Percentiles rank a stretch among this genome's conserved stretches.
phyloP scores from a whole-genome alignment of 2,888 invertebrate species.

The Lithophane ornitopus region DNA sequence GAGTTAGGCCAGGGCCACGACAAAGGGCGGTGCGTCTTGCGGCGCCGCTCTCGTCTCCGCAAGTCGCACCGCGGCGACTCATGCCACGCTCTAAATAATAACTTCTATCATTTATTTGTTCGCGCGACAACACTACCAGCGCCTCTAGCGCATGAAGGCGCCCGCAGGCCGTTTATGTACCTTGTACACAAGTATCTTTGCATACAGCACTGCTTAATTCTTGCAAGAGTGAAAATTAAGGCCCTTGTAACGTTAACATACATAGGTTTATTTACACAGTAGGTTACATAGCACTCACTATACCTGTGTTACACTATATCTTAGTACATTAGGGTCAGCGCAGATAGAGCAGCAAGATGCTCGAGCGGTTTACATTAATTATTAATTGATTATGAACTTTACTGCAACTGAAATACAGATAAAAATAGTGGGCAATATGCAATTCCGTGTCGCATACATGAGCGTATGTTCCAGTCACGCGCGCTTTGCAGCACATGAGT shows the following conservation, averaged over 20 bases:
- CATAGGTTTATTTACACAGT: conserved; percentile 48
- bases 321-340: neutral
- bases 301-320: neutral
- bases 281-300: conserved; percentile 33
- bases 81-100: too few species aligned
- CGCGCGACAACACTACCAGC: neutral
- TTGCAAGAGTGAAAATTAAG: conserved; percentile 29
- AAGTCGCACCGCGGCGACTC: too few species aligned
- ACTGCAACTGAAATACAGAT: neutral
- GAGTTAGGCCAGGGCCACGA: neutral
- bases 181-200: conserved; percentile 43
- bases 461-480: neutral
- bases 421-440: neutral
- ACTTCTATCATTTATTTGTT: too few species aligned
- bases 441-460: neutral
- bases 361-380: neutral
- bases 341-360: neutral
- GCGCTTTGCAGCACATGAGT: neutral
- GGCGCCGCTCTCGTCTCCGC: too few species aligned
- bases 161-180: conserved; percentile 11
- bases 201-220: conserved; percentile 28
- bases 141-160: neutral
- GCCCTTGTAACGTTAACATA: conserved; percentile 46
- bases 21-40: too few species aligned
- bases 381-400: neutral